Conservation (phyloP, 2,888 invertebrate genomes). For the Latrodectus hesperus region DNA sequence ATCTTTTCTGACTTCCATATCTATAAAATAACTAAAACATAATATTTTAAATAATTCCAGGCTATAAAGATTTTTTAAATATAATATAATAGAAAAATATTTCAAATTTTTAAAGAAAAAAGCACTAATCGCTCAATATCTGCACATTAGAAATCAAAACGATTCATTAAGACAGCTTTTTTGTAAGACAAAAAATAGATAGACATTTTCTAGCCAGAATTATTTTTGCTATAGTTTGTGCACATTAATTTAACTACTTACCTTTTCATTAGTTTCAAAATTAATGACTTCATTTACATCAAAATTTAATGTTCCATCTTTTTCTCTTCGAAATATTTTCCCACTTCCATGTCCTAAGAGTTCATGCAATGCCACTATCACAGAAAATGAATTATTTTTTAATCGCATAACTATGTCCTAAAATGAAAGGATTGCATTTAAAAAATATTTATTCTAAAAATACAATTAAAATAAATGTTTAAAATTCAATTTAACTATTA, state of each 20-base stretch:
- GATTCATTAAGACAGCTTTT: too few species aligned
- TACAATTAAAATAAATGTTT: background rate
- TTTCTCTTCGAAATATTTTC: slow-evolving; percentile 86
- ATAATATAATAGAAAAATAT: too few species aligned
- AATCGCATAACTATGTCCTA: slow-evolving; percentile 83
- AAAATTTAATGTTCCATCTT: slow-evolving; percentile 88
- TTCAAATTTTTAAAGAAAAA: too few species aligned
- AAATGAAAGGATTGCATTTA: slow-evolving; percentile 26
- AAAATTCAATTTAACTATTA: background rate
- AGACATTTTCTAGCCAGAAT: too few species aligned
- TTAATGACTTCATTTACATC: slow-evolving; percentile 79
- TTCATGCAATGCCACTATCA: slow-evolving; percentile 95
- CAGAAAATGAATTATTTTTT: slow-evolving; percentile 89
- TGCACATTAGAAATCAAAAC: too few species aligned
- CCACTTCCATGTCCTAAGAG: slow-evolving; percentile 97
- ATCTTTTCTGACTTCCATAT: too few species aligned
- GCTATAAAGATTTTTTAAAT: too few species aligned
- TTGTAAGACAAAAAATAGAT: too few species aligned
- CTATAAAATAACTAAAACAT: too few species aligned
- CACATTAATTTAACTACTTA: slow-evolving; percentile 33
- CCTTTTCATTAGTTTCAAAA: slow-evolving; percentile 74
- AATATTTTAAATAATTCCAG: too few species aligned
- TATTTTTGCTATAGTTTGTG: too few species aligned
- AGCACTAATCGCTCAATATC: too few species aligned
- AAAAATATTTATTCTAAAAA: background rate